Percentiles rank a stretch among this genome's conserved stretches.
Evolutionary conservation across 2,113 vertebrate genomes (phyloP).

Genomic region (Nothocercus julius): DNA sequence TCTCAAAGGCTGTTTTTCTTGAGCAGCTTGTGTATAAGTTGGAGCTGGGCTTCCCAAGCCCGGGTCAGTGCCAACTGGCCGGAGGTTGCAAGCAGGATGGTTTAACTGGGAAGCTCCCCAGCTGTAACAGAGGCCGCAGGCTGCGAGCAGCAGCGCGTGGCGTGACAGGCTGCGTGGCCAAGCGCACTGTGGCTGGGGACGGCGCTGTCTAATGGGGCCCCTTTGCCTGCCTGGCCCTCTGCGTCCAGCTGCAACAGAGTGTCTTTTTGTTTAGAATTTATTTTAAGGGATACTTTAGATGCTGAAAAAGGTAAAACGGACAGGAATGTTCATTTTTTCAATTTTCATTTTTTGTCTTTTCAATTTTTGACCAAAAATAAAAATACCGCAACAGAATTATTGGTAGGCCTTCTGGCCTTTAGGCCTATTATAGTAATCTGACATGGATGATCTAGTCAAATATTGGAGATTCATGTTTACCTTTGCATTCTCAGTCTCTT

Average conservation of each 20-base stretch:
- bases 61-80: not conserved
- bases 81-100: not conserved
- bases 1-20: not conserved
- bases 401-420: not conserved
- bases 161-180: not conserved
- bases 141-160: not conserved
- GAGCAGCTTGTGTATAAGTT: not conserved
- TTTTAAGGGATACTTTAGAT: not conserved
- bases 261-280: not conserved
- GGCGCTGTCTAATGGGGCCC: rapidly evolving
- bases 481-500: not conserved
- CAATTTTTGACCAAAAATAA: not conserved
- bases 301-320: not conserved
- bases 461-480: not conserved
- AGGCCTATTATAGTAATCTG: not conserved
- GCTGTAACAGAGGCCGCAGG: not conserved
- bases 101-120: not conserved
- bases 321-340: not conserved
- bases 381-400: not conserved
- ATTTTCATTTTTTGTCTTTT: not conserved
- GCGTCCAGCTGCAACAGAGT: not conserved
- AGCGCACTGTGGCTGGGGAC: not conserved
- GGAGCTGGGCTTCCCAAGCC: not conserved
- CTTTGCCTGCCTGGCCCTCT: rapidly evolving
- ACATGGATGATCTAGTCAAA: not conserved